These are phyloP conservation scores for Doryteuthis pealeii DNA, from an alignment of 1,140 invertebrate genomes.

Conservation along the genomic window DNA sequence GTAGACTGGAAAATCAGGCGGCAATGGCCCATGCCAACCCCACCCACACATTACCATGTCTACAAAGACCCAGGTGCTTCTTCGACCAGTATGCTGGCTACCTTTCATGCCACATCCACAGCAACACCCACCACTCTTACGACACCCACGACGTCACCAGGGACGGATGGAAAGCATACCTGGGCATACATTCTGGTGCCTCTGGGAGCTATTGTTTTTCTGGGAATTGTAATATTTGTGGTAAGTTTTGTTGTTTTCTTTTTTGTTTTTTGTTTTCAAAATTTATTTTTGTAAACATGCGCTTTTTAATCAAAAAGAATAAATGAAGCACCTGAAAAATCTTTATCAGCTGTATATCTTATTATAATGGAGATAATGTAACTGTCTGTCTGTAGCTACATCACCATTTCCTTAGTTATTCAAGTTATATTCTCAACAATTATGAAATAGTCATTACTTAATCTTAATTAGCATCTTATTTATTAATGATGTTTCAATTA, in stretches of 20 bases:
- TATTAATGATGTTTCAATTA: no score
- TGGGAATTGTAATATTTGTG: conserved; percentile 6
- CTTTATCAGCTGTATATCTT: no score
- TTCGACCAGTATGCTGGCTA: background rate
- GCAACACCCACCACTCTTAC: background rate
- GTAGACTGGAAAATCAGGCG: background rate
- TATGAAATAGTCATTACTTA: no score
- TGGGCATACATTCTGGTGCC: conserved; percentile 7
- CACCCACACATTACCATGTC: background rate
- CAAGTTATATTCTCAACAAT: no score
- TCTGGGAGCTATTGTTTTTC: conserved; percentile 6
- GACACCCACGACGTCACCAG: background rate
- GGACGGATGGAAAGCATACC: background rate
- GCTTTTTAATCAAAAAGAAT: no score
- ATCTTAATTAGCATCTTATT: no score
- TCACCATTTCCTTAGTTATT: no score
- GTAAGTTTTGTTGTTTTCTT: background rate
- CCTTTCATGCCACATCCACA: background rate
- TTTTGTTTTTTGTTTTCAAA: background rate
- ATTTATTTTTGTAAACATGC: no score
- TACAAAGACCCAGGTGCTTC: background rate
- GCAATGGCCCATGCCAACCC: background rate
- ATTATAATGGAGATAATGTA: no score
- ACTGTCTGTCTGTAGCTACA: no score
- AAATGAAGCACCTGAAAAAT: no score